These are phyloP conservation scores for Rousettus leschenaultii DNA, from an alignment of 2,113 vertebrate species.

Conservation along the genomic window DNA sequence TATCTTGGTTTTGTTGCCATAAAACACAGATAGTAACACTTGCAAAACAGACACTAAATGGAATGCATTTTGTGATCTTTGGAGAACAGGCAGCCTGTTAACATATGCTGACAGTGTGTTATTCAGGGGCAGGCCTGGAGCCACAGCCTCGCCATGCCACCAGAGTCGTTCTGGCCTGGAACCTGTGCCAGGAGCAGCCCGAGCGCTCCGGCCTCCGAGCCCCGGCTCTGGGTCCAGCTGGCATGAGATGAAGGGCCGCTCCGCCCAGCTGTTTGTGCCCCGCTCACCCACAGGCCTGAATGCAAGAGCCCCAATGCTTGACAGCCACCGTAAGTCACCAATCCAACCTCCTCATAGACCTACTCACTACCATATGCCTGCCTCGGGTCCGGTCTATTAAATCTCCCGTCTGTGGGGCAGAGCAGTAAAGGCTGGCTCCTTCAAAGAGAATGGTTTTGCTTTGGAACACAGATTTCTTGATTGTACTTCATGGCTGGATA, in stretches of 20 bases:
- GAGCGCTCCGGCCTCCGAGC: neutral
- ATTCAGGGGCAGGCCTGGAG: conserved; percentile 14
- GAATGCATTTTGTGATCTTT: conserved; percentile 57
- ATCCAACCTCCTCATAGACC: neutral
- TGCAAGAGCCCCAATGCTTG: neutral
- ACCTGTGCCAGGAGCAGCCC: conserved; percentile 23
- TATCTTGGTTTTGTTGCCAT: conserved; percentile 26
- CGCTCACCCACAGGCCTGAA: neutral
- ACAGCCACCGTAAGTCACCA: neutral
- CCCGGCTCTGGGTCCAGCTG: conserved; percentile 7
- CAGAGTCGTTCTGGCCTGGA: neutral
- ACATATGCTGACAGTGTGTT: conserved; percentile 64
- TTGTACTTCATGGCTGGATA: neutral
- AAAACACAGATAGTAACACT: conserved; percentile 59
- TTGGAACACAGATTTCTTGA: neutral
- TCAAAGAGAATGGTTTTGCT: neutral
- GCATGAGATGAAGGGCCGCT: conserved; percentile 48
- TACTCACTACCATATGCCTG: neutral
- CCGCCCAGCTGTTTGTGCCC: conserved; percentile 32
- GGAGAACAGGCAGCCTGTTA: conserved; percentile 43
- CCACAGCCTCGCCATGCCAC: conserved; percentile 1
- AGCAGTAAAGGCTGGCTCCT: neutral
- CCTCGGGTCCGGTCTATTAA: neutral
- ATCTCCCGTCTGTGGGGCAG: neutral
- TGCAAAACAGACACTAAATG: conserved; percentile 41